Conservation (phyloP, 2,113 vertebrate species). For the Pituophis catenifer region DNA sequence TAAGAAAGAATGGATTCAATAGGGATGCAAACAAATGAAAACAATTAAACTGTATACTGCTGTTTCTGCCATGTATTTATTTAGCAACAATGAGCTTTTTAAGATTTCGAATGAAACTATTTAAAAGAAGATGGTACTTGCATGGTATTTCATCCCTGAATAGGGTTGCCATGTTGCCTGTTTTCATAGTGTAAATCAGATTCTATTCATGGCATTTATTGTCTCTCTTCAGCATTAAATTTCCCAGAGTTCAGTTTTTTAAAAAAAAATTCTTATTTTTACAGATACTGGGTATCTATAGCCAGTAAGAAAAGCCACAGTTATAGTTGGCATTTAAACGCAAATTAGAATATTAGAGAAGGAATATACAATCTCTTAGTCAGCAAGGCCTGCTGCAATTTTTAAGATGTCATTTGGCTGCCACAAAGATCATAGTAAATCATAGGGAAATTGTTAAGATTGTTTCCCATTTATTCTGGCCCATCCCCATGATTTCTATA, state of each 20-base stretch:
- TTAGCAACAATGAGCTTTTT: neutral
- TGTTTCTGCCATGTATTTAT: conserved; percentile 4
- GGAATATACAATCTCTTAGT: neutral
- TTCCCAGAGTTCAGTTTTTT: neutral
- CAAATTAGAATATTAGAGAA: neutral
- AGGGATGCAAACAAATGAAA: neutral
- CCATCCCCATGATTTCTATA: neutral
- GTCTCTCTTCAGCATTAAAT: neutral
- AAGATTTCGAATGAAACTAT: neutral
- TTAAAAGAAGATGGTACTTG: neutral
- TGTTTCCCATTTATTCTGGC: neutral
- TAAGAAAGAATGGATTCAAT: conserved; percentile 32
- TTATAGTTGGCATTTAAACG: neutral
- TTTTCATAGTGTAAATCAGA: neutral
- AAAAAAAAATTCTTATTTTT: neutral
- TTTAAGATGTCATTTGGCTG: neutral
- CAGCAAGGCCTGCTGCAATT: neutral
- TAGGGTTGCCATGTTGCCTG: neutral
- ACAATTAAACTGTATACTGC: neutral
- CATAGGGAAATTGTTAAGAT: neutral
- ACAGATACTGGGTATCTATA: neutral
- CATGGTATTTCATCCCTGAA: neutral
- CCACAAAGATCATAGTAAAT: neutral
- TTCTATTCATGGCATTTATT: neutral
- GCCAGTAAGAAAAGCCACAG: neutral